These are phyloP conservation scores for Stigmatopora argus DNA, from an alignment of 2,113 vertebrate genomes.

Conservation along the genomic window DNA sequence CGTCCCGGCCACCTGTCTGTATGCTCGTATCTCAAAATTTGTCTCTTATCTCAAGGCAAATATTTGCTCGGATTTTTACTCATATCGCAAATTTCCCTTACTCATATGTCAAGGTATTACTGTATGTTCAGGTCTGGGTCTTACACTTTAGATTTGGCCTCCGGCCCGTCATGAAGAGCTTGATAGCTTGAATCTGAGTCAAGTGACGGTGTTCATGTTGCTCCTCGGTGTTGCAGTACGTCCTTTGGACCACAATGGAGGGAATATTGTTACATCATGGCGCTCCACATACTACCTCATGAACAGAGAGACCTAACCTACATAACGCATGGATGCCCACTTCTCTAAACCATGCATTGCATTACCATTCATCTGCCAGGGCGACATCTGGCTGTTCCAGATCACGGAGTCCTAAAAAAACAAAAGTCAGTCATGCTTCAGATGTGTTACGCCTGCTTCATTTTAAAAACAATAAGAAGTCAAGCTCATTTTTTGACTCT, in stretches of 20 bases:
- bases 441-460: constrained; percentile 28
- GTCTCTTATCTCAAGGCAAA: too few relatives aligned
- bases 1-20: too few relatives aligned
- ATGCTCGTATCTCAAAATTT: too few relatives aligned
- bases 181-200: constrained; percentile 91
- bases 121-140: constrained; percentile 34
- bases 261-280: constrained; percentile 27
- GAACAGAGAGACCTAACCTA: constrained; percentile 50
- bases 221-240: constrained; percentile 93
- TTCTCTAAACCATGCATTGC: constrained; percentile 25
- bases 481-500: not conserved
- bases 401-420: constrained; percentile 84
- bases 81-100: too few relatives aligned
- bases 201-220: constrained; percentile 89
- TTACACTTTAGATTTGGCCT: constrained; percentile 89
- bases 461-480: constrained; percentile 14
- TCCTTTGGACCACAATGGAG: constrained; percentile 72
- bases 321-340: constrained; percentile 54
- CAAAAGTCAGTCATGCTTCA: constrained; percentile 64
- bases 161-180: constrained; percentile 87
- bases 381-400: constrained; percentile 95
- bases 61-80: too few relatives aligned
- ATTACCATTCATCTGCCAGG: constrained; percentile 97
- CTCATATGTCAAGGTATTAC: too few relatives aligned
- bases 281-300: constrained; percentile 27